Evolutionary conservation across 2,888 invertebrate genomes (phyloP).

Genomic region (Megaustenia siamemsis): DNA sequence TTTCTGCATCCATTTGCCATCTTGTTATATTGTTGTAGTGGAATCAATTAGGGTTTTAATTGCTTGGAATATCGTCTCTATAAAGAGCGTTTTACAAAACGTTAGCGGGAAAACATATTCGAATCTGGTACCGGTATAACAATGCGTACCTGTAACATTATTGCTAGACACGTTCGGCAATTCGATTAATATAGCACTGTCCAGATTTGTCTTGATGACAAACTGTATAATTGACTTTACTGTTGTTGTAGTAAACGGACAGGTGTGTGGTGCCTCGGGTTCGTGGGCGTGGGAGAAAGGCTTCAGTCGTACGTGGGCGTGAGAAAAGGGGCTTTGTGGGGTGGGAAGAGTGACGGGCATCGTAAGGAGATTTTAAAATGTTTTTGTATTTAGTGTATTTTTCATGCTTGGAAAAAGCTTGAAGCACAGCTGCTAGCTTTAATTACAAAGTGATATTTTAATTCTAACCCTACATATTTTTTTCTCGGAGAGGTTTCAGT

Average conservation of each 20-base stretch:
- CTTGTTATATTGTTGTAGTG: neutral
- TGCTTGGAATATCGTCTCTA: neutral
- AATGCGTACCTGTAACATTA: neutral
- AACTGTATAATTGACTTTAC: neutral
- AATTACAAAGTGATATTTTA: too few relatives aligned
- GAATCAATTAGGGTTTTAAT: constrained; percentile 5
- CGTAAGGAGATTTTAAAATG: too few relatives aligned
- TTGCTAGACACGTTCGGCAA: neutral
- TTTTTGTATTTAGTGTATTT: too few relatives aligned
- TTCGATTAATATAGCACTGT: neutral
- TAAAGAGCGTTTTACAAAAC: neutral
- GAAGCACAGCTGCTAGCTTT: too few relatives aligned
- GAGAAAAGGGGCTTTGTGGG: too few relatives aligned
- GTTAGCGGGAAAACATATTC: neutral
- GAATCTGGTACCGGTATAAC: neutral
- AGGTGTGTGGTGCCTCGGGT: neutral
- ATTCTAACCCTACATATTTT: too few relatives aligned
- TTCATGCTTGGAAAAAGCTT: too few relatives aligned
- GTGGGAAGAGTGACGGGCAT: neutral
- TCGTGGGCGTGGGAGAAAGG: too few relatives aligned
- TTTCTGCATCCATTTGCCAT: neutral
- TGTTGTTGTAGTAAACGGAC: neutral
- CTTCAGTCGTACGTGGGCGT: too few relatives aligned
- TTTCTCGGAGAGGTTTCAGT: too few relatives aligned
- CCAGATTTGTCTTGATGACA: neutral